Base-by-base conservation (phyloP, 2,797 vertebrate species). In the Triplophysa yarkandensis region DNA sequence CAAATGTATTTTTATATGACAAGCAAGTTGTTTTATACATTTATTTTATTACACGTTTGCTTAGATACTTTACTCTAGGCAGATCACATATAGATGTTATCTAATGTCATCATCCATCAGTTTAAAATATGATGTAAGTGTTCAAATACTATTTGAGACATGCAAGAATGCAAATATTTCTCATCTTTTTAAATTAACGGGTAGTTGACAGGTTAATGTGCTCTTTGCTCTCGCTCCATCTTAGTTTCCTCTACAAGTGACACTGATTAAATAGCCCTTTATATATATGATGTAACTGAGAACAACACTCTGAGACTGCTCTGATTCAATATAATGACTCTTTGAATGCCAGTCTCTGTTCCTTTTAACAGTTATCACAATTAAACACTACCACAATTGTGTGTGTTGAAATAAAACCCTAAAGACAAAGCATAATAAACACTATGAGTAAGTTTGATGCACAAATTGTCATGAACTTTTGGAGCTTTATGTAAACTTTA, bases 321-420 rank as follows among this genome's bases (percentile, higher is more conserved):
- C 19, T 60, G 28, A 48, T 60, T 61, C 48, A 48, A 71, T 71
- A 61, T 48, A 36, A 57, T 61, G 41, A 32, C 55, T 23, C n/a
- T 58, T 11, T 58, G 27, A 11, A 55, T 60, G 41, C n/a, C 39
- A 60, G 55, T 61, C 55, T 71, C 41, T 17, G 6, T 28, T 21
- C 27, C 54, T 17, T 41, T n/a, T n/a, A 32, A 14, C 39, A 14
- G 36, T 57, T 58, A 43, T 69, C n/a, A 60, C 55, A 36, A 36
- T 36, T 9, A 36, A 36, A 36, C 34, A 1, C 10, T 23, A 41
- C 28, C 34, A 21, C 60, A 48, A 71, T 32, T 71, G 39, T 60
- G n/a, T 4, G 13, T 34, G 41, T 46, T 58, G 58, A 34, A 70
- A 25, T 13, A n/a, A n/a, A n/a, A n/a, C n/a, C n/a, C n/a, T n/a